Evolutionary conservation across 2,113 vertebrate species (phyloP), one percentile per base, ranked within the genome.

Genomic region (Hippocampus comes): DNA sequence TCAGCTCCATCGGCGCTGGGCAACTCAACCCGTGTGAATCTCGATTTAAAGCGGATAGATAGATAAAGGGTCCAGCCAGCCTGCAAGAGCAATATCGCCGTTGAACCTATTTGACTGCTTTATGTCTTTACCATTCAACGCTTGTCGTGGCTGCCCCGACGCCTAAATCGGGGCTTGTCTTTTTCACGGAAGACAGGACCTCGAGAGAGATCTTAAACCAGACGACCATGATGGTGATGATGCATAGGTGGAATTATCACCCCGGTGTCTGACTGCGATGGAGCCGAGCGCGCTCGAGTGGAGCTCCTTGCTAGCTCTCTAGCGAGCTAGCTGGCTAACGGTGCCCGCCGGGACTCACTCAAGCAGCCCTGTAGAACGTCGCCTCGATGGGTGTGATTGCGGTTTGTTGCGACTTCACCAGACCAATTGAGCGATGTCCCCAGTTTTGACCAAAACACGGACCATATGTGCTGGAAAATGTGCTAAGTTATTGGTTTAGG

Each of bases 181-280:
- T n/a, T 9, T 43, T 2, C 42, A 14, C n/a, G 42, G n/a, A 25
- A 55, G 34, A 68, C 34, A 70, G 60, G 61, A 67, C 74, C 66
- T 73, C 68, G 10, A 51, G 63, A 71, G 82, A 83, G 79, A 79
- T 80, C 83, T 81, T 18, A 79, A 89, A 68, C 64, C 25, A 56
- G 73, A 61, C 57, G 73, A 71, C 65, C 75, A 34, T 63, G 76
- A 30, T 70, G 83, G 79, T 73, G 84, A 84, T 82, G 88, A 70
- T 86, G 87, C 84, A 80, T 83, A 80, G 41, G 73, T 74, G 89
- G 84, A 87, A 73, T 89, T 77, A 87, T 85, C 53, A 56, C 9
- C 88, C 88, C 78, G 77, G 84, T 71, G 82, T 82, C 81, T 85
- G 81, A 75, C 79, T 88, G 90, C 90, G 88, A 92, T 89, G 88